Conservation (phyloP, 2,113 vertebrate genomes). For the Rissa tridactyla region DNA sequence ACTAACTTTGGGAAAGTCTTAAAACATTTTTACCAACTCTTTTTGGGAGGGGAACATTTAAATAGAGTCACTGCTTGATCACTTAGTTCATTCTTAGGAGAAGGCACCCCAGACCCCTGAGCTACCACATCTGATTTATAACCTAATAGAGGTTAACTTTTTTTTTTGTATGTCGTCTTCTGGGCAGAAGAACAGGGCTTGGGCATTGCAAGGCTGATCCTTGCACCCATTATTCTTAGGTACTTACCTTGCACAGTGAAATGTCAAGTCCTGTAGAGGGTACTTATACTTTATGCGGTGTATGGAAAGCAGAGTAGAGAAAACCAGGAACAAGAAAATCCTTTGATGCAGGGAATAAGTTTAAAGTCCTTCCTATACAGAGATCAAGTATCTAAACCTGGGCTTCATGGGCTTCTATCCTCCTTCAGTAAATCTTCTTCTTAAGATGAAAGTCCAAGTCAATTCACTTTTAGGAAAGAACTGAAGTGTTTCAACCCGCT, state of each 20-base stretch:
- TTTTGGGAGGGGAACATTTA: background rate
- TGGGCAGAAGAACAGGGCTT: background rate
- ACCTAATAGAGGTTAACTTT: background rate
- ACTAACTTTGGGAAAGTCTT: background rate
- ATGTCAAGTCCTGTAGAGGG: background rate
- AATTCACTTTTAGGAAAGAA: background rate
- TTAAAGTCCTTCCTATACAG: background rate
- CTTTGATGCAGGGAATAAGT: background rate
- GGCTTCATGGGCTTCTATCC: rapidly evolving
- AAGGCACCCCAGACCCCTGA: background rate
- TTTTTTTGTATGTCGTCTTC: background rate
- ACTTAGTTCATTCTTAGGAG: background rate
- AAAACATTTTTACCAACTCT: background rate
- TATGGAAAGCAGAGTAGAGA: background rate
- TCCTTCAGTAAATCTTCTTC: background rate
- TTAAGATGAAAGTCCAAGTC: background rate
- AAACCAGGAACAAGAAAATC: background rate
- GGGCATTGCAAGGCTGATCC: background rate
- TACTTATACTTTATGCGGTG: background rate
- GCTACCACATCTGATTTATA: background rate
- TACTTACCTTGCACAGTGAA: background rate
- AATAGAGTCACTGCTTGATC: background rate
- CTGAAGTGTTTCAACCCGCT: background rate
- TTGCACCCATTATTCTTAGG: background rate
- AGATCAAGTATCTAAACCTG: background rate